Base-by-base conservation (phyloP, 2,888 invertebrate genomes). In the Drosophila neonasuta region DNA sequence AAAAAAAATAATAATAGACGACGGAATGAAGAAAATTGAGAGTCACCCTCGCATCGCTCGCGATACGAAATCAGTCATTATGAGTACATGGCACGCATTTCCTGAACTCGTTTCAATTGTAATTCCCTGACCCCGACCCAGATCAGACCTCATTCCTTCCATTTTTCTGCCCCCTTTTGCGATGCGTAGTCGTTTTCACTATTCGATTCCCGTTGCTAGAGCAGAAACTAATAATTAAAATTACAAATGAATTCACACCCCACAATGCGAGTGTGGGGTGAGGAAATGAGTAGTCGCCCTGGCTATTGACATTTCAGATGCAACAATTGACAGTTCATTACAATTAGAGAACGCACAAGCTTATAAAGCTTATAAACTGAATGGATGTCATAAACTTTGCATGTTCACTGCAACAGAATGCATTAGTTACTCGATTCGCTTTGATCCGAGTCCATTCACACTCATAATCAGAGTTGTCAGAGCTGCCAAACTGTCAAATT, bases 161-260 rank as follows among this genome's bases (percentile, higher is more conserved):
- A 17, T 15, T 13, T 46, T 41, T 32, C 32, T 20, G 20, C 20
- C 20, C 20, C 20, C 20, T 20, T 20, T 20, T 20, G 20, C n/a
- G n/a, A 41, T 9, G 29, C 32, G 32, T 8, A 32, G 8, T 32
- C 30, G 17, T 32, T n/a, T 48, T 57, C 32, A 20, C 48, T 34
- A 34, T 34, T 34, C 34, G 10, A 42, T 36, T 42, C 50, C 48
- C 34, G 46, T 34, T 51, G 52, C 20, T 20, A 24, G 36, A 68
- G 30, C 66, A 69, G 54, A 54, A 74, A 79, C 76, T 74, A 82
- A 82, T 81, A 85, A 85, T 85, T 82, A 82, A 77, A 71, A 75
- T 86, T 71, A 85, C 81, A 81, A 81, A 81, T 81, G 78, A 75
- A 81, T 81, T 81, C 81, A 81, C 81, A 81, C 81, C 81, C 82